Conservation (phyloP, 2,797 vertebrate species). For the Hafferia zeledoni region DNA sequence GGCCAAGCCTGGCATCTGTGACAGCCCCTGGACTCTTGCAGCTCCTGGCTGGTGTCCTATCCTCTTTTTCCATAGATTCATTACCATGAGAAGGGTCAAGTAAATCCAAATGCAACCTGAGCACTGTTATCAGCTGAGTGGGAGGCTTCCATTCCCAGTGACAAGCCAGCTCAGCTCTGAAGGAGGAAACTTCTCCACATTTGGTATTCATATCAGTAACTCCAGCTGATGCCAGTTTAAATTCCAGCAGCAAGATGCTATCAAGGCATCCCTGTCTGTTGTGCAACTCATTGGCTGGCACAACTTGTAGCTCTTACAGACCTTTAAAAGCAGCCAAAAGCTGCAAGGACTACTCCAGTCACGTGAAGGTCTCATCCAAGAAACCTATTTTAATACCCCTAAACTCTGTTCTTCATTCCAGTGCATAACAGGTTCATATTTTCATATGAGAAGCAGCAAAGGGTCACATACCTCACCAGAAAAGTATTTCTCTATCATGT, state of each 20-base stretch:
- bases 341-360: not conserved
- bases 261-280: not conserved
- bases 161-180: not conserved
- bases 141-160: constrained; percentile 20
- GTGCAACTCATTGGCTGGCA: not conserved
- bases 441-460: not conserved
- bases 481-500: constrained; percentile 88
- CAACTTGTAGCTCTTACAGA: not conserved
- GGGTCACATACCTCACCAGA: constrained; percentile 76
- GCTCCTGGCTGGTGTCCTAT: not conserved
- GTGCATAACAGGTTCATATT: not conserved
- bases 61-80: not conserved
- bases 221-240: constrained; percentile 39
- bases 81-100: constrained; percentile 20
- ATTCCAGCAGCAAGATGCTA: constrained; percentile 51
- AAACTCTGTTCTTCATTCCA: not conserved
- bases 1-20: not conserved
- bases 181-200: constrained; percentile 37
- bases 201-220: constrained; percentile 48
- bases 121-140: not conserved
- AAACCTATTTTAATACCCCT: not conserved
- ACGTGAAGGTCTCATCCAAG: not conserved
- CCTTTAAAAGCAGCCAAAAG: not conserved
- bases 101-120: not conserved
- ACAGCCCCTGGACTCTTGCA: not conserved